Percentiles rank a stretch among this genome's conserved stretches.
Evolutionary conservation across 64 coral and sea anemone genomes (phyloP).

Genomic region (Montipora efflorescens): DNA sequence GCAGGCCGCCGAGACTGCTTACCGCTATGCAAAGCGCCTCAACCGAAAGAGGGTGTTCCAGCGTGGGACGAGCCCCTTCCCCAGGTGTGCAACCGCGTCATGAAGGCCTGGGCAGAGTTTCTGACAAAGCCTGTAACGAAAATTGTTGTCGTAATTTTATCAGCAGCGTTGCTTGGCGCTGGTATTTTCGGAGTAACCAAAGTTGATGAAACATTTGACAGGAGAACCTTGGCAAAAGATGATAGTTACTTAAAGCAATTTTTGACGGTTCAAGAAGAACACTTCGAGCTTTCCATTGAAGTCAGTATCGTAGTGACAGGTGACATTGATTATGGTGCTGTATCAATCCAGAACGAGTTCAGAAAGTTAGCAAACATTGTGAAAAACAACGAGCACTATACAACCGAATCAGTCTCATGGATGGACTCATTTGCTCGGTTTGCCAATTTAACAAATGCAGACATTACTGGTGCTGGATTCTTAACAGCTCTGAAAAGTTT

Average conservation of each 20-base stretch:
- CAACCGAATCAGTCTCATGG: slow-evolving; percentile 19
- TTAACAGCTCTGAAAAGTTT: slow-evolving; percentile 49
- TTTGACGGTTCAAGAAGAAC: slow-evolving; percentile 16
- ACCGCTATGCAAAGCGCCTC: slow-evolving; percentile 49
- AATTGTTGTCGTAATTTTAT: slow-evolving; percentile 32
- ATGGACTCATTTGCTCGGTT: slow-evolving; percentile 32
- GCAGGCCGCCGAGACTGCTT: slow-evolving; percentile 57
- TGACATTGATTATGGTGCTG: slow-evolving; percentile 5
- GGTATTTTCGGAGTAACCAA: slow-evolving; percentile 51
- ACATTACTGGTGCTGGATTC: slow-evolving; percentile 19
- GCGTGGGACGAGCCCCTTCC: slow-evolving; percentile 55
- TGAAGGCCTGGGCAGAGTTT: slow-evolving; percentile 50
- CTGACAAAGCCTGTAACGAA: slow-evolving; percentile 19
- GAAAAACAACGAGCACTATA: slow-evolving; percentile 20
- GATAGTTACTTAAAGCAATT: slow-evolving; percentile 66
- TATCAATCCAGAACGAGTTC: slow-evolving; percentile 37
- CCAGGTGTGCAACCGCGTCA: slow-evolving; percentile 38
- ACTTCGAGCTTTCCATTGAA: slow-evolving; percentile 34
- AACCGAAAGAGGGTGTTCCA: not conserved
- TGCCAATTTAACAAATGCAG: not conserved
- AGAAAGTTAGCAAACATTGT: slow-evolving; percentile 48
- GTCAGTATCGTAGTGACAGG: slow-evolving; percentile 47
- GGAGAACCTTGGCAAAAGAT: slow-evolving; percentile 67
- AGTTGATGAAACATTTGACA: slow-evolving; percentile 63
- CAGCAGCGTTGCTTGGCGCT: slow-evolving; percentile 19